Conservation (phyloP, 2,113 vertebrate species). For the Tautogolabrus adspersus region DNA sequence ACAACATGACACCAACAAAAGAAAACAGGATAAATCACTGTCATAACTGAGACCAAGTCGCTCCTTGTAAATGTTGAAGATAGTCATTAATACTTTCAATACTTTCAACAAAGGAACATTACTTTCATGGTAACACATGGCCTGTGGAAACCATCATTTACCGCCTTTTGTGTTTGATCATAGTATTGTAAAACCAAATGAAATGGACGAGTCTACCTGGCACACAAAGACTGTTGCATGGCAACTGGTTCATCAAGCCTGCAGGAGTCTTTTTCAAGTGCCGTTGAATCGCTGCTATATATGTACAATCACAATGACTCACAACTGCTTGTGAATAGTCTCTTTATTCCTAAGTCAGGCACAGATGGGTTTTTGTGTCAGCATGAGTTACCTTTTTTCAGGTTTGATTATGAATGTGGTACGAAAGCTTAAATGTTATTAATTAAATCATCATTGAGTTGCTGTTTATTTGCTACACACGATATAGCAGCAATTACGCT, state of each 20-base stretch:
- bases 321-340: slow-evolving; percentile 43
- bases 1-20: slow-evolving; percentile 10
- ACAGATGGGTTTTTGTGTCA: slow-evolving; percentile 10
- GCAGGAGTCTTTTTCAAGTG: slow-evolving; percentile 63
- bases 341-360: slow-evolving; percentile 29
- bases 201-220: slow-evolving; percentile 69
- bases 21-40: slow-evolving; percentile 8
- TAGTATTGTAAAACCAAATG: slow-evolving; percentile 61
- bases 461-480: slow-evolving; percentile 21
- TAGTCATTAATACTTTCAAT: slow-evolving; percentile 28
- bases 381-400: slow-evolving; percentile 4
- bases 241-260: slow-evolving; percentile 78
- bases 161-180: slow-evolving; percentile 59
- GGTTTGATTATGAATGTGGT: slow-evolving; percentile 1
- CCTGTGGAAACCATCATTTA: slow-evolving; percentile 13
- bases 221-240: slow-evolving; percentile 76
- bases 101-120: not conserved
- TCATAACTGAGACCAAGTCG: not conserved
- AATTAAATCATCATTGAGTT: not conserved
- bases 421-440: not conserved
- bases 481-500: slow-evolving; percentile 11
- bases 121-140: not conserved
- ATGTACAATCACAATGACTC: slow-evolving; percentile 70
- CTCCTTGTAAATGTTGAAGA: not conserved
- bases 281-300: slow-evolving; percentile 63